A percentile compares a stretch with the other conserved stretches of the same genome.
Evolutionary conservation across 2,888 invertebrate genomes (phyloP).

Genomic region (Creontiades dilutus): DNA sequence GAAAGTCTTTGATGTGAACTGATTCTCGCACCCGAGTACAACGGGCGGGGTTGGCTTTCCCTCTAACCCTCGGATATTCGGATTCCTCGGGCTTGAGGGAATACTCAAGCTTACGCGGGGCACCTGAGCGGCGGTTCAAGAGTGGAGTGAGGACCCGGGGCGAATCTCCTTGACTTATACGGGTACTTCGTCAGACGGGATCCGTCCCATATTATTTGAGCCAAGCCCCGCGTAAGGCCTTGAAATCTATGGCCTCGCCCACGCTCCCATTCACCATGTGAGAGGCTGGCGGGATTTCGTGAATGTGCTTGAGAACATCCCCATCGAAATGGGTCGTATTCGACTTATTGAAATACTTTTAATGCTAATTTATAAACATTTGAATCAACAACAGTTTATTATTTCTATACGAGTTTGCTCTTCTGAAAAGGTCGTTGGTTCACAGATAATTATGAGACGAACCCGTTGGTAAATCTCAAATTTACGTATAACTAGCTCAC

Average conservation of each 20-base stretch:
- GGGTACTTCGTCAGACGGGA: conserved; percentile 8
- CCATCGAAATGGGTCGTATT: too few species aligned
- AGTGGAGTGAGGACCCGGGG: neutral
- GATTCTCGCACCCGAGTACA: neutral
- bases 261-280: too few species aligned
- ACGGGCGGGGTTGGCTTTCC: neutral
- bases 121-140: neutral
- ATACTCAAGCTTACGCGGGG: conserved; percentile 11
- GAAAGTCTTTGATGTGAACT: neutral
- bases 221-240: neutral
- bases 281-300: too few species aligned
- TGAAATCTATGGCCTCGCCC: neutral
- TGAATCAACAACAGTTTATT: too few species aligned
- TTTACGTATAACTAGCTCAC: too few species aligned
- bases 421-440: too few species aligned
- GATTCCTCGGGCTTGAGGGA: neutral
- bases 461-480: too few species aligned
- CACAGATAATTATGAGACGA: too few species aligned
- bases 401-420: too few species aligned
- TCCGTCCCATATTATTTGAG: neutral
- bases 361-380: too few species aligned
- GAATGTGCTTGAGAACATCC: too few species aligned
- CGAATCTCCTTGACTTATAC: neutral
- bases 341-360: too few species aligned
- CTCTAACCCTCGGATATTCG: conserved; percentile 17